Percentiles rank a stretch among this genome's conserved stretches.
phyloP scores from a whole-genome alignment of 2,113 vertebrate species.

The Toxostoma redivivum region DNA sequence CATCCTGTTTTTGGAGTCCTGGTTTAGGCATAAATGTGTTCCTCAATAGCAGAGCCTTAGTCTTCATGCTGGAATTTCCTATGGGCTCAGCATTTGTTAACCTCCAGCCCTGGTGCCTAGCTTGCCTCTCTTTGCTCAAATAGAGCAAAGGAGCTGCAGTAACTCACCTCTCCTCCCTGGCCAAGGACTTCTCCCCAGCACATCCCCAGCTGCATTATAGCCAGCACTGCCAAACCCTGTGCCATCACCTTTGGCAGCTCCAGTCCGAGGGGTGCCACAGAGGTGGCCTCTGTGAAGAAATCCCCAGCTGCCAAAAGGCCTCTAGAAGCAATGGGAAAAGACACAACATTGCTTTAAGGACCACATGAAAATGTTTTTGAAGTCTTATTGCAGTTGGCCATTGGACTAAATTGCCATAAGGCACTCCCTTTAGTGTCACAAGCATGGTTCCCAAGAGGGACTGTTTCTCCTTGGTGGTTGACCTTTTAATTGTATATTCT shows the following conservation, averaged over 20 bases:
- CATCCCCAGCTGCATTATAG: not conserved
- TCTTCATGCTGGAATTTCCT: not conserved
- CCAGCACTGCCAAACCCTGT: not conserved
- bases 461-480: not conserved
- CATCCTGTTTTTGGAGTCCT: not conserved
- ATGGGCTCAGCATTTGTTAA: not conserved
- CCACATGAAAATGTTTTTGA: not conserved
- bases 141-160: not conserved
- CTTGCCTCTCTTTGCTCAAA: not conserved
- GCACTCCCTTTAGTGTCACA: not conserved
- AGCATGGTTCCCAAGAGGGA: not conserved
- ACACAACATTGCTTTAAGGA: not conserved
- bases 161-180: not conserved
- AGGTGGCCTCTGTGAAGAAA: not conserved
- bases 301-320: not conserved
- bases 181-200: not conserved
- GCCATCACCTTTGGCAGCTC: not conserved
- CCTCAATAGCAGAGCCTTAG: not conserved
- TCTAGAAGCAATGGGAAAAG: not conserved
- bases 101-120: not conserved
- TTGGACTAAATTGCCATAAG: not conserved
- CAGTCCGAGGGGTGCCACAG: not conserved
- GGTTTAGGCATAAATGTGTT: not conserved
- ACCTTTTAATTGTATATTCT: not conserved
- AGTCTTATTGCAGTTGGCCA: not conserved